These are phyloP conservation scores for Elysia chlorotica DNA, from an alignment of 1,140 invertebrate genomes.

Conservation along the genomic window DNA sequence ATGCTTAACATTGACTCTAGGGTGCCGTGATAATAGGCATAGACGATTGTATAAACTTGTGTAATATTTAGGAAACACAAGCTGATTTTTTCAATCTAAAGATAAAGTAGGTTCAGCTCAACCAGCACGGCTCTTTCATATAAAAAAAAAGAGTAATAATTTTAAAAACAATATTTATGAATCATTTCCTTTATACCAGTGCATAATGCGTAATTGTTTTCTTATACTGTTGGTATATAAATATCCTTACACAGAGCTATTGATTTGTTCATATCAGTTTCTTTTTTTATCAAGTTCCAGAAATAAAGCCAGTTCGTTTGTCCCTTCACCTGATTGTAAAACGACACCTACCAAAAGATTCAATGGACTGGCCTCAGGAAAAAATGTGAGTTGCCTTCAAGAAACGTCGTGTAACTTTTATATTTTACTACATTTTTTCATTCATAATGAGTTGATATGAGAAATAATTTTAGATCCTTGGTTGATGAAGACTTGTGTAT, in stretches of 20 bases:
- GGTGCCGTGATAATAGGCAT: too few relatives aligned
- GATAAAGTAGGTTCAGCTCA: too few relatives aligned
- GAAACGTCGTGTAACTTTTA: not conserved
- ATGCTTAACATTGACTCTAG: too few relatives aligned
- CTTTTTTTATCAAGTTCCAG: not conserved
- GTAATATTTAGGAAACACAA: too few relatives aligned
- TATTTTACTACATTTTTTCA: not conserved
- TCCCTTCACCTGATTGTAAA: slow-evolving; percentile 51
- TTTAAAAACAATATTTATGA: not conserved
- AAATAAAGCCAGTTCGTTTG: slow-evolving; percentile 32
- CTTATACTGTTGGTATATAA: not conserved
- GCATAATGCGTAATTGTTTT: not conserved
- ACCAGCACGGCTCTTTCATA: too few relatives aligned
- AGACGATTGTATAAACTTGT: too few relatives aligned
- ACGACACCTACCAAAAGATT: slow-evolving; percentile 44
- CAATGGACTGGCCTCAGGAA: slow-evolving; percentile 40
- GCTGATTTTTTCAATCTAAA: too few relatives aligned
- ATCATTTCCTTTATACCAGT: not conserved
- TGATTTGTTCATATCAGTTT: not conserved
- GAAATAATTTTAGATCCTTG: not conserved
- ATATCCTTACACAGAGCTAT: not conserved
- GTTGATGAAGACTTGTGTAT: not conserved
- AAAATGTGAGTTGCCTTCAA: slow-evolving; percentile 41
- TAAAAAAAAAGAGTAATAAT: not conserved
- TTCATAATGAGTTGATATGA: not conserved